Evolutionary conservation across 1,140 invertebrate genomes (phyloP), one percentile per base, ranked within the genome.

Genomic region (Scaptomyza pallida): DNA sequence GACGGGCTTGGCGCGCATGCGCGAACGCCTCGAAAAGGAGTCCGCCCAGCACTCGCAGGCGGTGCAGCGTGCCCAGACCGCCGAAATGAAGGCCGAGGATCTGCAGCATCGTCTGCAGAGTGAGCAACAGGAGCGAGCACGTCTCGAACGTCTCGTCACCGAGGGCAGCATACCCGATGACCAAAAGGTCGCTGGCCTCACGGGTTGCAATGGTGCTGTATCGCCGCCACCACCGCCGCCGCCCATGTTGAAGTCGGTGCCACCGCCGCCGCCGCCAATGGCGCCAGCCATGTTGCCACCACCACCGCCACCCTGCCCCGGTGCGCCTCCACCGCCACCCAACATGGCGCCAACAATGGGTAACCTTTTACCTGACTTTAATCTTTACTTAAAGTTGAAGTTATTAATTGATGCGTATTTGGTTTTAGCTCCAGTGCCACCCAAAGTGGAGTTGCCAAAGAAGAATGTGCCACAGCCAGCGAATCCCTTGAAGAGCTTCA

Each of bases 401-500:
- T 15, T 10, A 6, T 15, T 56, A 0, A 73, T 72, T 6, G 30
- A 10, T 43, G 12, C 8, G 8, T 10, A 4, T 41, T 8, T 33
- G 33, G 2, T 9, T 10, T 33, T 45, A 77, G 93, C 93, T 68
- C 94, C 94, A 12, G 92, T 92, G 47, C 91, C 92, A 19, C 90
- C 92, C 2, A 92, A 93, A 33, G 91, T 93, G 47, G 93, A 94
- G 50, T 85, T 92, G 47, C 92, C 93, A 33, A 94, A 94, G 73
- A 96, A 96, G 89, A 95, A 96, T 75, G 95, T 97, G 59, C 98
- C 97, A 70, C 96, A 98, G 81, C 96, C 98, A 4, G 95, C 95
- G 15, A 97, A 97, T 92, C 97, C 98, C 0, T 92, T 99, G 2
- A 99, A 99, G 91, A 98, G 97, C 21, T 98, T 99, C 92, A 99